phyloP scores from a whole-genome alignment of 2,888 invertebrate genomes.

The Eutolmus rufibarbis region DNA sequence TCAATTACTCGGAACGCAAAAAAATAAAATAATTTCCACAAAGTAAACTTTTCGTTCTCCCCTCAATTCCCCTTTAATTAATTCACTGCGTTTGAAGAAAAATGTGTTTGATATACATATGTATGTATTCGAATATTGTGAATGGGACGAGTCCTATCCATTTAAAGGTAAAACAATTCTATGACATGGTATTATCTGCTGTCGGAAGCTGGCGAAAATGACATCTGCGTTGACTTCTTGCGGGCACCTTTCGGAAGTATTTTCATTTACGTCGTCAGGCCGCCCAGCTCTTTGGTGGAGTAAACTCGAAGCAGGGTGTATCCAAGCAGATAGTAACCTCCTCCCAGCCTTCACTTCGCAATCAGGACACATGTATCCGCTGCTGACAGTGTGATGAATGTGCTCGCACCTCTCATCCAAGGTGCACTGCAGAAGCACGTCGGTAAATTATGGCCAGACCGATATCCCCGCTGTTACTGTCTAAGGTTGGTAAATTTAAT shows the following conservation, averaged over 20 bases:
- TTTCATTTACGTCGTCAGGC: not conserved
- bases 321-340: not conserved
- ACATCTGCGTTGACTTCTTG: not conserved
- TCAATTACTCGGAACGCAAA: no score
- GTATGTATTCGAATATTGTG: no score
- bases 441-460: no score
- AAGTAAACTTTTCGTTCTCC: no score
- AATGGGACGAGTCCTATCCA: no score
- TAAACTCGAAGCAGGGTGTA: not conserved
- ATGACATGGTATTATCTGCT: not conserved
- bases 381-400: not conserved
- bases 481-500: not conserved
- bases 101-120: no score
- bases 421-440: no score
- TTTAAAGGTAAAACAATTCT: not conserved
- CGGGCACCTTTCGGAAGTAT: conserved; percentile 30
- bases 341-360: not conserved
- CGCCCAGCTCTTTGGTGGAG: not conserved
- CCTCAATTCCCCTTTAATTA: no score
- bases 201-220: conserved; percentile 20
- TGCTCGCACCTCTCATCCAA: no score
- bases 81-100: no score
- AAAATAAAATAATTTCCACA: no score
- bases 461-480: no score
- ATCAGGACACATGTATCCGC: not conserved